Evolutionary conservation across 2,113 vertebrate species (phyloP).

Genomic region (Raphicerus campestris): DNA sequence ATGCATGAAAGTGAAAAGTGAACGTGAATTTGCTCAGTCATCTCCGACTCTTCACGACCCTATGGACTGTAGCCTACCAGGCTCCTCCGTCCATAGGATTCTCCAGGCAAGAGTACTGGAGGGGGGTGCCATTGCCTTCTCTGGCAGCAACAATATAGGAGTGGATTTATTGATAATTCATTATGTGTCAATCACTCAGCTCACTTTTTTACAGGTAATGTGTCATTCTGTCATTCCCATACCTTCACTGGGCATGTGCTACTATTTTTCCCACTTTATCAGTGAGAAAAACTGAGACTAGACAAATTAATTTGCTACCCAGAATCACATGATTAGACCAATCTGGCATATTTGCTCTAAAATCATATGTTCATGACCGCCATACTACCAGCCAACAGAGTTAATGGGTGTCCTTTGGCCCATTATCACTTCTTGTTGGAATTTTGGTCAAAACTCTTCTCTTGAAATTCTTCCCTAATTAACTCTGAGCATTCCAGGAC

Average conservation of each 20-base stretch:
- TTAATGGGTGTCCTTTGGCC: not conserved
- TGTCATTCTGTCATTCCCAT: not conserved
- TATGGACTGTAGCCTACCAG: too few relatives aligned
- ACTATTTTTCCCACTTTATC: not conserved
- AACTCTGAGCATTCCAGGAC: not conserved
- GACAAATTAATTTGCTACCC: not conserved
- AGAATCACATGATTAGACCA: rapidly evolving
- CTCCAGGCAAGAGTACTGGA: too few relatives aligned
- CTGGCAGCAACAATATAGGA: not conserved
- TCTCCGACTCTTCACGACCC: rapidly evolving
- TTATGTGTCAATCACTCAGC: not conserved
- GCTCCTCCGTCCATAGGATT: too few relatives aligned
- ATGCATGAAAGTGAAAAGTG: too few relatives aligned
- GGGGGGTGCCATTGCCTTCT: too few relatives aligned
- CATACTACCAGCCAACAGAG: not conserved
- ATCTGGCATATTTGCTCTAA: rapidly evolving
- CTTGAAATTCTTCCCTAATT: not conserved
- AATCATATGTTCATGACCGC: rapidly evolving
- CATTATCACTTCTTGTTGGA: not conserved
- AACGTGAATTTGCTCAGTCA: too few relatives aligned
- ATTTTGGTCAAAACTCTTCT: not conserved
- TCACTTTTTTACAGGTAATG: not conserved
- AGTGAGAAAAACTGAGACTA: not conserved
- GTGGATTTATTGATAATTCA: not conserved
- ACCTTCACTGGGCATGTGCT: not conserved